Evolutionary conservation across 2,888 invertebrate genomes (phyloP), one percentile per base, ranked within the genome.

Genomic region (Philereme vetulata): DNA sequence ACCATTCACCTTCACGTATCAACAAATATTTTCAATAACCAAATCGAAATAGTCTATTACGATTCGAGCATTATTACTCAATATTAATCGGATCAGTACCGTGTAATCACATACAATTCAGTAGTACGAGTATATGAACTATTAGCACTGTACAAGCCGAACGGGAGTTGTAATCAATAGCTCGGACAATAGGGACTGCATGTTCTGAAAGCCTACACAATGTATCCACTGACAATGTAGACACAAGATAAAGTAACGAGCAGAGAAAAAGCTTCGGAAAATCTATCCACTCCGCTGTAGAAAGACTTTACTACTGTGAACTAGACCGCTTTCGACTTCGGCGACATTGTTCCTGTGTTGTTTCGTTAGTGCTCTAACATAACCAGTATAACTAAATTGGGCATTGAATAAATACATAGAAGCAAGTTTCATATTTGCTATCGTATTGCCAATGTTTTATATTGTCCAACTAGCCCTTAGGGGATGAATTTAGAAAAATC

Each of bases 131-230:
- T 71, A 66, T 72, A 72, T 71, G 58, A 56, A 55, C 68, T 69
- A 76, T 74, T 78, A 74, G 71, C 35, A 36, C 32, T 36, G 45
- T 65, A 74, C 65, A 53, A 64, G 72, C 67, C 78, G 70, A 78
- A 80, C 80, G 78, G 79, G 75, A 77, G 83, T 83, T 81, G 85
- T 85, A 82, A 85, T 86, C 85, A 84, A 85, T 85, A 80, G 81
- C 76, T 58, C 72, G 71, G 74, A 85, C 86, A 86, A 86, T 84
- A 68, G 81, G 72, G 72, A 75, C 67, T 65, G 67, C 67, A 65
- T 66, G 67, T 70, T 66, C 51, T 33, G 60, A 59, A 62, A 56
- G 62, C 65, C 56, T 58, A 53, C 62, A 51, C 36, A 47, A 51
- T 62, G 42, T 54, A 47, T 47, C 10, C 32, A 54, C 49, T 51